Evolutionary conservation across 2,888 invertebrate species (phyloP), one percentile per base, ranked within the genome.

Genomic region (Thymelicus acteon): DNA sequence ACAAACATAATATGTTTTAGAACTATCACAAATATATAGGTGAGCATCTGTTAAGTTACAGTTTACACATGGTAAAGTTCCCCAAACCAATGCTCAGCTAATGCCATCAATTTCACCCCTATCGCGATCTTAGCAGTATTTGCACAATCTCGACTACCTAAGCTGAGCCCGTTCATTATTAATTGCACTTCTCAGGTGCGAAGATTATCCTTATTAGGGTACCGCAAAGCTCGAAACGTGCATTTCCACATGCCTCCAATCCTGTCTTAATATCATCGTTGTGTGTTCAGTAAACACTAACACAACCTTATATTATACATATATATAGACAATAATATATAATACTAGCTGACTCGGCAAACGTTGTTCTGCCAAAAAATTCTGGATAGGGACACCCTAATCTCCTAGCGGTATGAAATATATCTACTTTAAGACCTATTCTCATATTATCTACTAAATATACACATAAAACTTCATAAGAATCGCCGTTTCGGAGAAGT

Each of bases 161-260:
- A 75, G 76, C 79, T 79, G 76, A 72, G 76, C 79, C 80, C 78
- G 76, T 92, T 83, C 89, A 93, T 92, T 91, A 93, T 93, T 92
- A 92, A 93, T 93, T 91, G 90, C 92, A 88, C 89, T 89, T 80
- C 90, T 90, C 92, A 92, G 88, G 90, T 89, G 91, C 79, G 82
- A 80, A 82, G 93, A 92, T 93, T 84, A 93, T 92, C 93, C 91
- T 89, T 90, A 90, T 88, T 93, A 92, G 82, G 84, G 78, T 72
- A 79, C 93, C 93, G 80, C 93, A 91, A 84, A 82, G 85, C 81
- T 78, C 74, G 76, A 83, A 81, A 85, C 85, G 83, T 86, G 87
- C 88, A 87, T 85, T 86, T 83, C 83, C 81, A 79, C 78, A 74
- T 79, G 73, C 78, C 78, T 78, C 79, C 75, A 74, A 67, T 72